phyloP scores from a whole-genome alignment of 2,888 invertebrate species.

The Phortica magna region DNA sequence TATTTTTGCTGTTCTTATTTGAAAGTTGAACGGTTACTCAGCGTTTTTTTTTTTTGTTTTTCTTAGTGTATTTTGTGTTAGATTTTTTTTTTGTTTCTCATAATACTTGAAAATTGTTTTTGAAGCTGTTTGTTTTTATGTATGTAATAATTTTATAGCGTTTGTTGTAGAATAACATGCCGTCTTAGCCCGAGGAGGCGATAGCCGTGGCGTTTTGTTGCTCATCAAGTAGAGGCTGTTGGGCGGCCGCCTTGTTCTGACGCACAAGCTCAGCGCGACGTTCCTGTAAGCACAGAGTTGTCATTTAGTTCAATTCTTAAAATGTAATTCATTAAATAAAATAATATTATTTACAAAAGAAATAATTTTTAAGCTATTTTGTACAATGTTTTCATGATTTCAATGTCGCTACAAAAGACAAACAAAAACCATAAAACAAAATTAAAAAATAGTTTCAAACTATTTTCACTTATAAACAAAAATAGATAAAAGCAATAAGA shows the following conservation, averaged over 20 bases:
- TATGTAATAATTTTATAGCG: conserved; percentile 29
- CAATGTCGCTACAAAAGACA: background rate
- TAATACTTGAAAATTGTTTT: conserved; percentile 36
- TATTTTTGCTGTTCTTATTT: conserved; percentile 22
- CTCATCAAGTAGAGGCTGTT: conserved; percentile 77
- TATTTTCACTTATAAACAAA: background rate
- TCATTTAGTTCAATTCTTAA: conserved; percentile 1
- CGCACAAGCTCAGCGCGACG: conserved; percentile 94
- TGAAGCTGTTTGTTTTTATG: conserved; percentile 34
- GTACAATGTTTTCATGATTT: background rate
- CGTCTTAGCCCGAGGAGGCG: conserved; percentile 82
- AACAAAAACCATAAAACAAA: background rate
- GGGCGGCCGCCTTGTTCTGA: conserved; percentile 86
- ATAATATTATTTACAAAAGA: background rate
- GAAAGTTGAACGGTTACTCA: conserved; percentile 3
- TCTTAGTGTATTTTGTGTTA: conserved; percentile 33
- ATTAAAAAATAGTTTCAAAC: background rate
- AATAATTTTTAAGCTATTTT: background rate
- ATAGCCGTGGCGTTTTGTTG: conserved; percentile 80
- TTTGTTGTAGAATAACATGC: conserved; percentile 5
- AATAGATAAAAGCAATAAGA: background rate
- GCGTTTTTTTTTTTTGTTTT: conserved; percentile 31
- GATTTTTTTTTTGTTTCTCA: conserved; percentile 32
- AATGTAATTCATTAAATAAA: background rate
- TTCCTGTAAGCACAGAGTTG: conserved; percentile 82